Base-by-base conservation (phyloP, 2,888 invertebrate genomes). In the Leptodirus hochenwartii region DNA sequence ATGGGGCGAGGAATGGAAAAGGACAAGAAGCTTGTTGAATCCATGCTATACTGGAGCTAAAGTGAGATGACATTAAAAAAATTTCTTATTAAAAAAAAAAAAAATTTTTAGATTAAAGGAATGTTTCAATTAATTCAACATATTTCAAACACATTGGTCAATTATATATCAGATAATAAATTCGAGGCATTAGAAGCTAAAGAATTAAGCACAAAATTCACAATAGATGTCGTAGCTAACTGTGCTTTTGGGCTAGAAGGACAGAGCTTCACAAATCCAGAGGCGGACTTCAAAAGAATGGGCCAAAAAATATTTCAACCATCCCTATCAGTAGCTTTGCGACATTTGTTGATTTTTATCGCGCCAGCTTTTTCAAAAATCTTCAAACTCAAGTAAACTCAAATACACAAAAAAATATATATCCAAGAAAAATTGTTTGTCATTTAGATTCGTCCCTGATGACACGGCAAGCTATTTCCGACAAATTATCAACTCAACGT, bases 31-130 rank as follows among this genome's bases (percentile, higher is more conserved):
- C 2, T 58, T 59, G 37, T 37, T 66, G 10, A 58, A 63, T 2
- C 53, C 63, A 0, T 58, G 58, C 2, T 54, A 67, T 15, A 62
- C 64, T 2, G 45, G 50, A 8, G 56, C 54, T 22, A 60, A 62
- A 34, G 59, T 61, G 47, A 31, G 27, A 29, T 13, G 10, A 13
- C 5, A 8, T 2, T 26, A 23, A 20, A 20, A 6, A 20, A 20
- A 20, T 20, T 8, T n/a, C 6, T 20, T 20, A 14, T 8, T 27
- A 6, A 6, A 27, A 10, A 10, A 29, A 32, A 20, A 16, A 27
- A 17, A 4, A 10, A 15, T 10, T 22, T 26, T 27, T 6, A 51
- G 50, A 52, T 59, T 15, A 66, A 63, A 38, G 46, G 56, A 1
- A 57, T 63, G 40, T 62, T 59, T 34, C 53, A 58, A 0, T 47